phyloP scores from a whole-genome alignment of 2,888 invertebrate genomes.

The Hypsopygia costalis region DNA sequence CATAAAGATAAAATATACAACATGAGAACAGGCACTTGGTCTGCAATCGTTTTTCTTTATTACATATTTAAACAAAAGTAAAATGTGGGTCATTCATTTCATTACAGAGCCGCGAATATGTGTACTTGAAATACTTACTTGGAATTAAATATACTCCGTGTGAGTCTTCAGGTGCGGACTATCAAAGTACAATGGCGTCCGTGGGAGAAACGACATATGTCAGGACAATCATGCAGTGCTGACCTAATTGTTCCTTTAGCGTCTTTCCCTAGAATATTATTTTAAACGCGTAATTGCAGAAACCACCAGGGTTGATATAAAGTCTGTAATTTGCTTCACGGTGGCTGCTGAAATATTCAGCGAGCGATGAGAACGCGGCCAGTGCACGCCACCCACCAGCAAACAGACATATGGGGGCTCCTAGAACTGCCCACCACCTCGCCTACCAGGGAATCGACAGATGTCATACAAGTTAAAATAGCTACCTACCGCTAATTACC shows the following conservation, averaged over 20 bases:
- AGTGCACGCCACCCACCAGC: slow-evolving; percentile 36
- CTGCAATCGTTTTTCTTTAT: too few relatives aligned
- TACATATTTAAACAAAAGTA: not conserved
- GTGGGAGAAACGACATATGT: slow-evolving; percentile 50
- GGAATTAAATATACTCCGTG: slow-evolving; percentile 17
- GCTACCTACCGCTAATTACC: slow-evolving; percentile 12
- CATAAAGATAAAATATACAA: too few relatives aligned
- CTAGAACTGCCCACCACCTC: slow-evolving; percentile 21
- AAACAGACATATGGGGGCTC: slow-evolving; percentile 19
- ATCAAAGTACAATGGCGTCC: slow-evolving; percentile 21
- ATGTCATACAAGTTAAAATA: slow-evolving; percentile 37
- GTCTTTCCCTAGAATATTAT: slow-evolving; percentile 44
- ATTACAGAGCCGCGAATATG: not conserved
- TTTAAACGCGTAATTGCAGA: slow-evolving; percentile 53
- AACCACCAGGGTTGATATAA: slow-evolving; percentile 35
- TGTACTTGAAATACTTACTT: not conserved
- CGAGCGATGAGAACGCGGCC: slow-evolving; percentile 49
- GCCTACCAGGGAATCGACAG: slow-evolving; percentile 41
- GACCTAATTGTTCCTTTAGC: slow-evolving; percentile 52
- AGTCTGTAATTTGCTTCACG: slow-evolving; percentile 66
- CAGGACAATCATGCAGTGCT: slow-evolving; percentile 45
- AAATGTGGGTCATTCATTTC: slow-evolving; percentile 2
- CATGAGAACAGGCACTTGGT: too few relatives aligned
- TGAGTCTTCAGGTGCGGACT: slow-evolving; percentile 25
- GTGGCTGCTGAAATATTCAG: slow-evolving; percentile 67